Evolutionary conservation across 2,888 invertebrate species (phyloP), one percentile per base, ranked within the genome.

Genomic region (Beris chalybata): DNA sequence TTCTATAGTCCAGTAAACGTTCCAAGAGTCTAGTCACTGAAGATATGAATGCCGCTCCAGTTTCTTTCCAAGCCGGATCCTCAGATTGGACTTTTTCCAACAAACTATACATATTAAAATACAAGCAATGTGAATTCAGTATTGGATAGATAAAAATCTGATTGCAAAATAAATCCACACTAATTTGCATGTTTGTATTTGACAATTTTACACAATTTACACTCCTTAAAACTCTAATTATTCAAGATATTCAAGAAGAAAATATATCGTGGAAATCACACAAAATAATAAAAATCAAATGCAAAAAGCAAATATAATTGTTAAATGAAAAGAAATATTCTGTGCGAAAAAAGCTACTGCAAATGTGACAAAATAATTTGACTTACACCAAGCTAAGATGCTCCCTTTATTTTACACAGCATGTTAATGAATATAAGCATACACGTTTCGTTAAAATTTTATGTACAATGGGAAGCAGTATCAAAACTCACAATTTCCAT

Each of bases 381-480:
- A 93, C 93, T 93, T 89, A 93, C 93, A 93, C 92, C 75, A 92
- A 90, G 84, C 93, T 93, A 76, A 93, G 88, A 83, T 93, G 93
- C 82, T 93, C 93, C 92, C 93, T 93, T 75, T 71, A 68, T 77
- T 71, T 43, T 44, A 64, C 58, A 66, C 47, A 66, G 64, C 54
- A 61, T 50, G 61, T 38, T 38, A 38, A 45, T 59, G 53, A 30
- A 53, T 59, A 52, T 22, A 59, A 38, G 38, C 38, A 38, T 38
- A 38, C 38, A 38, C 38, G 5, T 38, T 38, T 38, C 9, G 9
- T 38, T 38, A 38, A 48, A 7, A 45, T 29, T 30, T 32, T 61
- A 61, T 61, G 4, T 61, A 61, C 61, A 54, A 31, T 13, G 45
- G n/a, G 12, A 22, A 48, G 6, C 22, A 22, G 15, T 38, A 38